Evolutionary conservation across 2,888 invertebrate species (phyloP), one percentile per base, ranked within the genome.

Genomic region (Drosophila histrio): DNA sequence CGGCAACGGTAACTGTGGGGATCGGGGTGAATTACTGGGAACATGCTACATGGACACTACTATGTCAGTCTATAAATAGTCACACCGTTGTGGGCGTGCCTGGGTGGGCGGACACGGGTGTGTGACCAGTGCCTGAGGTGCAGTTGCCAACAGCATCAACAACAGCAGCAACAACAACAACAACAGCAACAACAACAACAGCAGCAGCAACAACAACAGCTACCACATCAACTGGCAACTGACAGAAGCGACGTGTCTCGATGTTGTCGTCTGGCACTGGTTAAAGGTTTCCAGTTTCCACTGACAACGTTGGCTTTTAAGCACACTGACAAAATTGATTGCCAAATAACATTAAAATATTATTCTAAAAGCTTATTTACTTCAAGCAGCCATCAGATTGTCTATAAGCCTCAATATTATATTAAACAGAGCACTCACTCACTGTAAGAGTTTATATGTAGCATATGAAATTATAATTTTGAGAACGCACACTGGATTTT

Each of bases 1-100:
- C 26, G 4, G 50, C 21, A 32, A 15, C 17, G 9, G 30, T 24
- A 64, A 60, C 47, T 44, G 26, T 17, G 15, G 15, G 19, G 28
- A 28, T 58, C 41, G 19, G 13, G 36, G 62, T 38, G 41, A 41
- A 58, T 41, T 47, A 56, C 74, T 54, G 52, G 41, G 44, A 66
- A 57, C 72, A 71, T 56, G 57, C 58, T 47, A 72, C 78, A 85
- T 62, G 82, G 75, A 66, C 85, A 87, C 78, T 65, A 68, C 65
- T 21, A 13, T 30, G 70, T 58, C 62, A 72, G 69, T 81, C 84
- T 81, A 88, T 88, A 81, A 81, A 81, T 88, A 81, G 88, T 63
- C 53, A 61, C 15, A 54, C 15, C 39, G 30, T 39, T 22, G 21
- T 8, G 26, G 28, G 36, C 13, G 38, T 39, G 22, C 3, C 21